These are phyloP conservation scores for Megalurothrips usitatus DNA, from an alignment of 2,888 invertebrate species.

Conservation along the genomic window DNA sequence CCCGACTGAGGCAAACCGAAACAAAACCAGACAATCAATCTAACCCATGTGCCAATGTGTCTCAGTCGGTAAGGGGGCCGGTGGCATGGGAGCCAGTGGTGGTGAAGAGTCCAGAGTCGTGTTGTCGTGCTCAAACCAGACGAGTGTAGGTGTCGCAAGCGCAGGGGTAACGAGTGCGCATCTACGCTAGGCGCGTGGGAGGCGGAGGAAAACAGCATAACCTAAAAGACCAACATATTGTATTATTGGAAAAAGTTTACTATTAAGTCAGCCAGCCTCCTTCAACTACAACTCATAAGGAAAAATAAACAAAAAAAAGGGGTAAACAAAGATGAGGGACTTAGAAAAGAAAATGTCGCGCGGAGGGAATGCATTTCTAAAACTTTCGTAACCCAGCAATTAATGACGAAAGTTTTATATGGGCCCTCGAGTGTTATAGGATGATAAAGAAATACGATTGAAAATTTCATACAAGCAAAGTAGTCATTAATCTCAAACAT, in stretches of 20 bases:
- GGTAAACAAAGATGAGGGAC: background rate
- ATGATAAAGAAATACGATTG: background rate
- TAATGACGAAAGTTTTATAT: too few relatives aligned
- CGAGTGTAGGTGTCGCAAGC: background rate
- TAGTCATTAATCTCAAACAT: background rate
- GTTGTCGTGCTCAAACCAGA: background rate
- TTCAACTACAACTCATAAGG: slow-evolving; percentile 28
- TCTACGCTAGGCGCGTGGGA: slow-evolving; percentile 33
- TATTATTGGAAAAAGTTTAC: slow-evolving; percentile 20
- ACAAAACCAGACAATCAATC: background rate
- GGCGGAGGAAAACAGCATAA: slow-evolving; percentile 31
- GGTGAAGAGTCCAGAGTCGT: background rate
- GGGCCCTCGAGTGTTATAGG: background rate
- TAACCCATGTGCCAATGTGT: background rate
- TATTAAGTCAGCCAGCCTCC: slow-evolving; percentile 38
- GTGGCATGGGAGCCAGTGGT: background rate
- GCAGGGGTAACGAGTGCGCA: background rate
- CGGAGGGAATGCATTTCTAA: too few relatives aligned
- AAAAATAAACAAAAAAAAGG: slow-evolving; percentile 28
- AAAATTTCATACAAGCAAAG: background rate
- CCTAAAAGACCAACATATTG: slow-evolving; percentile 33
- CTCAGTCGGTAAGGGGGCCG: background rate
- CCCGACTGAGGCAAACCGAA: background rate
- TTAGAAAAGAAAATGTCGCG: too few relatives aligned
- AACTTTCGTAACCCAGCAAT: too few relatives aligned